Evolutionary conservation across 2,888 invertebrate species (phyloP).

Genomic region (Eupsilia transversa): DNA sequence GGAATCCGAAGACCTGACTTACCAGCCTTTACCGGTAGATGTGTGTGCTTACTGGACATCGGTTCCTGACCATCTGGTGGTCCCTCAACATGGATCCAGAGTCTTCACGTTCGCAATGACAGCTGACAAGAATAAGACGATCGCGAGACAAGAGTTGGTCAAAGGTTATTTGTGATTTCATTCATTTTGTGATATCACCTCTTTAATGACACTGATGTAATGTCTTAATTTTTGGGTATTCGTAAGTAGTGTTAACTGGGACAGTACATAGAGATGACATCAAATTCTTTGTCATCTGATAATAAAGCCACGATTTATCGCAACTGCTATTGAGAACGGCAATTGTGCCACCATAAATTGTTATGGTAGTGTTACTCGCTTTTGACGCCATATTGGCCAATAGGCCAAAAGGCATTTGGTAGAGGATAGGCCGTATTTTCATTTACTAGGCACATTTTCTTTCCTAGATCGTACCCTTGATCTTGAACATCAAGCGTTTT

Average conservation of each 20-base stretch:
- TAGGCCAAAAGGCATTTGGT: no score
- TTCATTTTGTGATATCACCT: slow-evolving; percentile 19
- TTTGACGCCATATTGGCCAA: background rate
- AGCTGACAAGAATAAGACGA: slow-evolving; percentile 86
- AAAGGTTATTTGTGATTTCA: slow-evolving; percentile 77
- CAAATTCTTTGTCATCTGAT: background rate
- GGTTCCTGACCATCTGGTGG: slow-evolving; percentile 86
- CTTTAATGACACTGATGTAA: background rate
- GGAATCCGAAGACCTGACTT: slow-evolving; percentile 80
- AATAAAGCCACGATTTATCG: slow-evolving; percentile 10
- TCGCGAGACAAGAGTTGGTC: slow-evolving; percentile 84
- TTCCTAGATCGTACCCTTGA: background rate
- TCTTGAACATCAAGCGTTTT: no score
- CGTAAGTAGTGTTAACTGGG: background rate
- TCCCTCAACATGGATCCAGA: slow-evolving; percentile 85
- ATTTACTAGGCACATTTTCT: background rate
- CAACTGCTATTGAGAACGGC: background rate
- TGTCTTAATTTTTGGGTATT: background rate
- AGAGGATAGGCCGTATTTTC: no score
- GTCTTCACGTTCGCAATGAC: slow-evolving; percentile 90
- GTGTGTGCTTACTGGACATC: slow-evolving; percentile 88
- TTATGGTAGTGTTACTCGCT: background rate
- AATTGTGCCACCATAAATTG: no score
- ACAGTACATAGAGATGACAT: background rate
- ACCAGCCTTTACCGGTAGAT: slow-evolving; percentile 81